Conservation (phyloP, 2,113 vertebrate species). For the Chlamydotis undulata region DNA sequence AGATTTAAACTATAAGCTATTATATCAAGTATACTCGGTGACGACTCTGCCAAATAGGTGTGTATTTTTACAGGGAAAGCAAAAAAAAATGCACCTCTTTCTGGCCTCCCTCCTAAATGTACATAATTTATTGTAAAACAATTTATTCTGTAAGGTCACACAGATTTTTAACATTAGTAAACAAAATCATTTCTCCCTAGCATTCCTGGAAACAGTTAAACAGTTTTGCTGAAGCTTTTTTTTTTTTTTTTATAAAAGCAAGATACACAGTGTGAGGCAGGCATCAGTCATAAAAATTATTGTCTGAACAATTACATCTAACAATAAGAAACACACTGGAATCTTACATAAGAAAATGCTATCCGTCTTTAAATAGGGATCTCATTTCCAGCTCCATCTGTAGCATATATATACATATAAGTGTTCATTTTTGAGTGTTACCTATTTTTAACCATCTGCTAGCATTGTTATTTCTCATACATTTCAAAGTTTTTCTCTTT, state of each 20-base stretch:
- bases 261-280: neutral
- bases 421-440: neutral
- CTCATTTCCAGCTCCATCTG: neutral
- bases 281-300: constrained; percentile 48
- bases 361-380: constrained; percentile 18
- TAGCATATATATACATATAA: neutral
- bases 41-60: neutral
- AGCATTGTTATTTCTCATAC: neutral
- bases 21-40: neutral
- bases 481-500: constrained; percentile 9
- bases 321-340: constrained; percentile 12
- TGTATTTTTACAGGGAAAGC: neutral
- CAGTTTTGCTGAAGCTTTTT: constrained; percentile 22
- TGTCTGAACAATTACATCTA: constrained; percentile 5
- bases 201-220: constrained; percentile 54
- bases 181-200: neutral
- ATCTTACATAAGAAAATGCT: neutral
- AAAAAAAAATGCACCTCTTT: neutral
- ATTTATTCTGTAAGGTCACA: neutral
- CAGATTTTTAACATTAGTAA: constrained; percentile 48
- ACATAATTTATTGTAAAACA: neutral
- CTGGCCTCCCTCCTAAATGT: neutral
- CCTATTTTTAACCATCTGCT: neutral
- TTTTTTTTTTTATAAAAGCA: constrained; percentile 40
- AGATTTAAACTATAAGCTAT: neutral